Evolutionary conservation across 1,140 invertebrate genomes (phyloP).

Genomic region (Saccostrea cuccullata): DNA sequence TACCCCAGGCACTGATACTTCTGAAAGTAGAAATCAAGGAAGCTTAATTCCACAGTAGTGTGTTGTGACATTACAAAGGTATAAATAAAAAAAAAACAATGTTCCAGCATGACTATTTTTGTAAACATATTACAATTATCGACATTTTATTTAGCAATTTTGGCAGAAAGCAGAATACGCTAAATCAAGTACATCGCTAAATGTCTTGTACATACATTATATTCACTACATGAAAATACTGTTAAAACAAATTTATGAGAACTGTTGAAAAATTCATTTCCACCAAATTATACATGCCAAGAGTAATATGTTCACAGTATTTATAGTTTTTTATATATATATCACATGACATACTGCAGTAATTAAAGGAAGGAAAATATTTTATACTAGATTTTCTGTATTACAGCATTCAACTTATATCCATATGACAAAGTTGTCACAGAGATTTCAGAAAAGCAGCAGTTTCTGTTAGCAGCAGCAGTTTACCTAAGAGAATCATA

Average conservation of each 20-base stretch:
- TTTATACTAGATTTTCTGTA: neutral
- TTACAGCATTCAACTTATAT: neutral
- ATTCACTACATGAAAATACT: too few relatives aligned
- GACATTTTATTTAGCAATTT: too few relatives aligned
- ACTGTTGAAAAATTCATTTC: too few relatives aligned
- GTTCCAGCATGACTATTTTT: too few relatives aligned
- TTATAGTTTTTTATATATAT: too few relatives aligned
- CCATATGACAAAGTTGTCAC: neutral
- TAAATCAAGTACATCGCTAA: too few relatives aligned
- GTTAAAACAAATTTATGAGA: too few relatives aligned
- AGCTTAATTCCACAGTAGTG: neutral
- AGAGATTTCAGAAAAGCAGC: neutral
- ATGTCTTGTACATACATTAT: too few relatives aligned
- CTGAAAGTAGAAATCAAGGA: constrained; percentile 63
- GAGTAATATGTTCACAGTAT: too few relatives aligned
- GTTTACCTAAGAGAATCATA: neutral
- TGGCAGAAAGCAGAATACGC: too few relatives aligned
- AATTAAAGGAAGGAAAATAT: neutral
- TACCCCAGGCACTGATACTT: constrained; percentile 66
- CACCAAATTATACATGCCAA: too few relatives aligned
- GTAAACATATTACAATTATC: too few relatives aligned
- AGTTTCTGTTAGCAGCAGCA: neutral
- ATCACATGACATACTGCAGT: neutral
- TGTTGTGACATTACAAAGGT: neutral
- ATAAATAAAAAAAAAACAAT: neutral